A percentile compares a stretch with the other conserved stretches of the same genome.
These are phyloP conservation scores for Marasmarcha lunaedactyla DNA, from an alignment of 2,888 invertebrate species.

Conservation along the genomic window DNA sequence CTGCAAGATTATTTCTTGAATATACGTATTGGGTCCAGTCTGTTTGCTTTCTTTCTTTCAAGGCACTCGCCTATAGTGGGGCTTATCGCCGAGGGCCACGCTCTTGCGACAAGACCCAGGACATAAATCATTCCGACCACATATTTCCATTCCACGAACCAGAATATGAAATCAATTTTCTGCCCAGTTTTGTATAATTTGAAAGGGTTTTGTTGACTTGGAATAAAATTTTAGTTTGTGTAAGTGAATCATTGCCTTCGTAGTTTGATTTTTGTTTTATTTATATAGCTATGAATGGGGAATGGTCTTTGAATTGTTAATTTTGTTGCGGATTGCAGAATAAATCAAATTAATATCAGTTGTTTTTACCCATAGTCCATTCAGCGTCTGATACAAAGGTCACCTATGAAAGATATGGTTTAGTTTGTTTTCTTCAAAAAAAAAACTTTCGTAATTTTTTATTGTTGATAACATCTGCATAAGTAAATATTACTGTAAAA, in stretches of 20 bases:
- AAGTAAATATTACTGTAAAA: too few species aligned
- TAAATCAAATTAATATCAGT: too few species aligned
- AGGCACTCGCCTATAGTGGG: slow-evolving; percentile 23
- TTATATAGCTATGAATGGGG: too few species aligned
- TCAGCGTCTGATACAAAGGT: too few species aligned
- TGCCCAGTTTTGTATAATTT: slow-evolving; percentile 37
- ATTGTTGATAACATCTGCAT: too few species aligned
- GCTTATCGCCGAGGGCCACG: slow-evolving; percentile 63
- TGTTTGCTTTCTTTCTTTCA: slow-evolving; percentile 63
- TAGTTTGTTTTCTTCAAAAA: too few species aligned
- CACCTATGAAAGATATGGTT: too few species aligned
- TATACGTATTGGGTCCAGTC: slow-evolving; percentile 38
- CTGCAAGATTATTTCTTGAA: slow-evolving; percentile 1
- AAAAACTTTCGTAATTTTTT: too few species aligned
- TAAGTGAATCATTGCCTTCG: not conserved
- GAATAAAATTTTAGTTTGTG: not conserved
- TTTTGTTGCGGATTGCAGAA: too few species aligned
- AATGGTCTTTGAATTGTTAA: too few species aligned
- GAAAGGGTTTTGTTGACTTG: slow-evolving; percentile 14
- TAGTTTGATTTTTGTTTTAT: too few species aligned
- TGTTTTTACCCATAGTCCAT: too few species aligned
- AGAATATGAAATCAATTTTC: slow-evolving; percentile 50
- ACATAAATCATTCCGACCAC: slow-evolving; percentile 65
- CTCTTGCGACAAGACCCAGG: slow-evolving; percentile 50
- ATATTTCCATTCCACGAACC: slow-evolving; percentile 61